A percentile compares a stretch with the other conserved stretches of the same genome.
Evolutionary conservation across 1,140 invertebrate genomes (phyloP).

Genomic region (Himalopsyche phryganea): DNA sequence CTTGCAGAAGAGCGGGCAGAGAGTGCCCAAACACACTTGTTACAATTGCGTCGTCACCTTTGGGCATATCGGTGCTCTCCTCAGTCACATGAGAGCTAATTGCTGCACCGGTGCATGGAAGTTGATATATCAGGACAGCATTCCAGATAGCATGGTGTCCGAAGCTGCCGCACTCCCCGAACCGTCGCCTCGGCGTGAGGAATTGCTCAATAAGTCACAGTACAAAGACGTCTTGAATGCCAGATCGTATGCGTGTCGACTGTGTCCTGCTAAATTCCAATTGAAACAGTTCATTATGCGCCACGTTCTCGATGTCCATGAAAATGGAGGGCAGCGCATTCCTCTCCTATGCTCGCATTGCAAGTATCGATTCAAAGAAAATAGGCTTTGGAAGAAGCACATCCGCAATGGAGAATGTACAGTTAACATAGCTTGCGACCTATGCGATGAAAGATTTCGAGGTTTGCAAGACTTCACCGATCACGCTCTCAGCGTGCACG

Average conservation of each 20-base stretch:
- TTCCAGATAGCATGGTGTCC: constrained; percentile 47
- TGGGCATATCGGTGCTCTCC: constrained; percentile 48
- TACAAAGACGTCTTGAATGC: constrained; percentile 52
- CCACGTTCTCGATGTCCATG: constrained; percentile 50
- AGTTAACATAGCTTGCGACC: constrained; percentile 48
- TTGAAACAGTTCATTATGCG: constrained; percentile 53
- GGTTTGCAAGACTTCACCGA: constrained; percentile 51
- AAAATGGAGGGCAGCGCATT: constrained; percentile 46
- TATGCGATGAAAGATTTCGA: constrained; percentile 50
- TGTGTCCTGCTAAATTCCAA: constrained; percentile 51
- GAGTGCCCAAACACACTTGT: constrained; percentile 55
- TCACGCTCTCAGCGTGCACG: constrained; percentile 47
- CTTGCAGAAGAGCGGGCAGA: constrained; percentile 51
- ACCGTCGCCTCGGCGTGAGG: constrained; percentile 5
- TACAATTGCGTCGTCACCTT: constrained; percentile 58
- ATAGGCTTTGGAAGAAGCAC: constrained; percentile 47
- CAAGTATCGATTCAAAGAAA: constrained; percentile 46
- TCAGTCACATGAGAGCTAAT: constrained; percentile 52
- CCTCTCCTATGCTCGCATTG: constrained; percentile 47
- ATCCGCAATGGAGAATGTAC: constrained; percentile 51
- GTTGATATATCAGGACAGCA: constrained; percentile 50
- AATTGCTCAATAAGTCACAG: constrained; percentile 39
- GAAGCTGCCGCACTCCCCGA: constrained; percentile 36
- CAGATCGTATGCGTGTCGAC: constrained; percentile 49
- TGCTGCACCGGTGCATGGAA: constrained; percentile 51